These are phyloP conservation scores for Rhorus exstirpatorius DNA, from an alignment of 2,888 invertebrate species.

Conservation along the genomic window DNA sequence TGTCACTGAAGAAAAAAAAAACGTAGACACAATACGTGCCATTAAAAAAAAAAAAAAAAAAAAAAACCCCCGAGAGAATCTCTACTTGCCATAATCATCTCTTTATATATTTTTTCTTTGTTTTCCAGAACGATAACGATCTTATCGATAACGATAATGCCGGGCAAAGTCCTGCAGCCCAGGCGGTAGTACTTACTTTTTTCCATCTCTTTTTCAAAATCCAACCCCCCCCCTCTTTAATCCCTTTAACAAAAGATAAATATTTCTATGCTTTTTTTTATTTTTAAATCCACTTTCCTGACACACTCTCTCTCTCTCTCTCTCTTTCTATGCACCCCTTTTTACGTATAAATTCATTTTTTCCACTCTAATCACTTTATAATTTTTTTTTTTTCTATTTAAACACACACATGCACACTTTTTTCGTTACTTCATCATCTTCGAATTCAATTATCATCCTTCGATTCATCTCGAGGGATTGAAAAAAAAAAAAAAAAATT, in stretches of 20 bases:
- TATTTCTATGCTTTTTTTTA: conserved; percentile 57
- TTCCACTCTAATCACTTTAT: conserved; percentile 38
- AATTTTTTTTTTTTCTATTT: conserved; percentile 22
- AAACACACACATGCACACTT: conserved; percentile 36
- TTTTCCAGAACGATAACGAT: conserved; percentile 86
- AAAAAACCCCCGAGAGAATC: conserved; percentile 73
- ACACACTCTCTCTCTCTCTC: conserved; percentile 46
- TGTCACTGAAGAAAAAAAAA: conserved; percentile 31
- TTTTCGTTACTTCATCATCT: conserved; percentile 28
- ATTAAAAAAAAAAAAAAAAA: conserved; percentile 52
- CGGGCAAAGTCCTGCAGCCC: conserved; percentile 86
- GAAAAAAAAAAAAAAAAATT: background rate
- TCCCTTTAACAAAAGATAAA: conserved; percentile 41
- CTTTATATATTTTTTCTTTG: conserved; percentile 84
- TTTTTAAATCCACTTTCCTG: conserved; percentile 41
- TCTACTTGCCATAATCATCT: conserved; percentile 82
- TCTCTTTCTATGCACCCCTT: too few relatives aligned
- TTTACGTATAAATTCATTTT: conserved; percentile 55
- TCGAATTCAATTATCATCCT: conserved; percentile 43
- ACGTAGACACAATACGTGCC: conserved; percentile 38
- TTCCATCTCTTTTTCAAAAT: conserved; percentile 76
- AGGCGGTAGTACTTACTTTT: conserved; percentile 86
- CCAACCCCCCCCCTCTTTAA: conserved; percentile 43
- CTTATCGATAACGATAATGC: conserved; percentile 86
- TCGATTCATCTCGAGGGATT: conserved; percentile 40